Conservation (phyloP, 2,888 invertebrate species). For the Diachrysia chrysitis region DNA sequence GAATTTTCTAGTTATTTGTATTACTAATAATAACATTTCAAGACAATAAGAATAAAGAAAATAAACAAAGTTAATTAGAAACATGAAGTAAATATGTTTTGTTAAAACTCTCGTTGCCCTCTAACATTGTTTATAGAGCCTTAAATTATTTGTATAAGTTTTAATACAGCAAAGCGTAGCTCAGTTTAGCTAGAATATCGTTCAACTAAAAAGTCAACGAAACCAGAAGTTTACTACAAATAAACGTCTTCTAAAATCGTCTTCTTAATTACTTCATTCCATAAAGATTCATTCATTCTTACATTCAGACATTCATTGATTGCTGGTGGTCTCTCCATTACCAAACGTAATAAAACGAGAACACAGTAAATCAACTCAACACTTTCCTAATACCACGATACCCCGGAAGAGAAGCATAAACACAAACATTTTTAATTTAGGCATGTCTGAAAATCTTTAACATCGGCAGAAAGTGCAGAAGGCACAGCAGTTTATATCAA, state of each 20-base stretch:
- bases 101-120: too few species aligned
- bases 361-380: slow-evolving; percentile 18
- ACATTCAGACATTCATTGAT: background rate
- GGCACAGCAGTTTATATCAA: slow-evolving; percentile 6
- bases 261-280: background rate
- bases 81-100: too few species aligned
- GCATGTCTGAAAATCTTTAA: slow-evolving; percentile 26
- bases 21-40: background rate
- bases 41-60: background rate
- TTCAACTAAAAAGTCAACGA: too few species aligned
- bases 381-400: slow-evolving; percentile 7
- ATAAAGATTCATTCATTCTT: background rate
- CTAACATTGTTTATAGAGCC: too few species aligned
- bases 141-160: too few species aligned
- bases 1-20: background rate
- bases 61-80: too few species aligned
- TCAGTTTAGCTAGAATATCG: too few species aligned
- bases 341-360: slow-evolving; percentile 1
- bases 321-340: slow-evolving; percentile 2
- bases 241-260: too few species aligned
- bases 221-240: too few species aligned
- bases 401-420: slow-evolving; percentile 32
- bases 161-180: too few species aligned
- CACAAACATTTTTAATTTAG: slow-evolving; percentile 36
- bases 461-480: slow-evolving; percentile 8